A percentile compares a stretch with the other conserved stretches of the same genome.
phyloP scores from a whole-genome alignment of 2,888 invertebrate genomes.

The Tinea pellionella region DNA sequence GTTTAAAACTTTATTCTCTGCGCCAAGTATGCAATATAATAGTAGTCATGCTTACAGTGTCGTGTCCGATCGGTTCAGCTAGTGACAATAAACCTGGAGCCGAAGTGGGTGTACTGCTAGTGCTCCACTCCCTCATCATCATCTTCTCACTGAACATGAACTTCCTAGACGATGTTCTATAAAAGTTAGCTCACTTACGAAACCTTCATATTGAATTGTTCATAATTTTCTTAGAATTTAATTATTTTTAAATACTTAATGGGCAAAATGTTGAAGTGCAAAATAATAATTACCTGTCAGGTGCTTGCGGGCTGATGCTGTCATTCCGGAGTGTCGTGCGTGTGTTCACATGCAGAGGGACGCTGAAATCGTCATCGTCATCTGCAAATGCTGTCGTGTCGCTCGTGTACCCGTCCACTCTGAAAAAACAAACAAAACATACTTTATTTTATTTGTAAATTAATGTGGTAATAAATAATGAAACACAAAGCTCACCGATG shows the following conservation, averaged over 20 bases:
- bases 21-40: too few relatives aligned
- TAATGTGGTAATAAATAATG: not conserved
- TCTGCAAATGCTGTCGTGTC: conserved; percentile 84
- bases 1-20: too few relatives aligned
- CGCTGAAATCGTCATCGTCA: conserved; percentile 77
- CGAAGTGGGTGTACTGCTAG: conserved; percentile 42
- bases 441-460: not conserved
- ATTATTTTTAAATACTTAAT: too few relatives aligned
- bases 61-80: conserved; percentile 36
- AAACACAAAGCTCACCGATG: conserved; percentile 44
- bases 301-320: conserved; percentile 57
- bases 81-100: conserved; percentile 57
- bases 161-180: conserved; percentile 63
- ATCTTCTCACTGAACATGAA: conserved; percentile 60
- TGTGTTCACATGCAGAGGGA: conserved; percentile 78
- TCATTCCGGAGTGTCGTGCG: conserved; percentile 43
- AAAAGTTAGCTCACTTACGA: conserved; percentile 13
- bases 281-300: conserved; percentile 43
- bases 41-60: conserved; percentile 16
- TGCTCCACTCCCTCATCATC: conserved; percentile 64
- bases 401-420: conserved; percentile 82
- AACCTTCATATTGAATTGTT: conserved; percentile 13
- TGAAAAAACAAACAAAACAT: conserved; percentile 23
- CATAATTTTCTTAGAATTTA: too few relatives aligned
- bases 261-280: not conserved